A percentile compares a stretch with the other conserved stretches of the same genome.
Conservation (phyloP, 92 coral and sea anemone genomes). For the Zoanthus sociatus region DNA sequence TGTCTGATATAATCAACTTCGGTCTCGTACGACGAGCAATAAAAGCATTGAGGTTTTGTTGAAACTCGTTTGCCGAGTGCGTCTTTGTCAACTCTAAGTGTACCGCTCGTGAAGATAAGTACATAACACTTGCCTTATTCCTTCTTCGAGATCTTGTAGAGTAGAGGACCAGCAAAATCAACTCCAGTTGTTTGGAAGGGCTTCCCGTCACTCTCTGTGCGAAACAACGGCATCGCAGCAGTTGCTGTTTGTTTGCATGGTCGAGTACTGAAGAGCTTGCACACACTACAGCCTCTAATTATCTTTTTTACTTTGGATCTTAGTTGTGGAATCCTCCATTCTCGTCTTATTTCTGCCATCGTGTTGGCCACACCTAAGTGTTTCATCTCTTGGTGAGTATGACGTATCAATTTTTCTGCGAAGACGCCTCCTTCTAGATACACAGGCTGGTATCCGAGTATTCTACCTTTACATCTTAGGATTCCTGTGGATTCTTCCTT, state of each 20-base stretch:
- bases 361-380: slow-evolving; percentile 40
- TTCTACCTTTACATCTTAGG: slow-evolving; percentile 5
- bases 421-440: background rate
- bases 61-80: slow-evolving; percentile 38
- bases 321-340: no score
- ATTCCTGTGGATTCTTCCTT: slow-evolving; percentile 53
- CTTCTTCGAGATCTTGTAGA: slow-evolving; percentile 12
- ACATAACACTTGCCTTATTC: slow-evolving; percentile 10
- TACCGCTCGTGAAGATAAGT: background rate
- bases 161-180: slow-evolving; percentile 27
- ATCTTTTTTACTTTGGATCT: background rate
- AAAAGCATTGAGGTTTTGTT: background rate
- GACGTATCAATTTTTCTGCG: slow-evolving; percentile 5
- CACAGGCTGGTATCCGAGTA: background rate
- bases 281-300: no score
- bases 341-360: slow-evolving; percentile 6
- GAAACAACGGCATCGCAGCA: no score
- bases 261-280: background rate
- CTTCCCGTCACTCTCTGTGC: background rate
- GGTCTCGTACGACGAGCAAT: slow-evolving; percentile 41
- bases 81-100: slow-evolving; percentile 36
- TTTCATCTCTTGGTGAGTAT: slow-evolving; percentile 5
- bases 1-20: slow-evolving; percentile 32
- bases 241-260: background rate
- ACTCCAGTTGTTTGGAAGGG: slow-evolving; percentile 45